A percentile compares a stretch with the other conserved stretches of the same genome.
Evolutionary conservation across 2,113 vertebrate genomes (phyloP).

Genomic region (Muntiacus reevesi): DNA sequence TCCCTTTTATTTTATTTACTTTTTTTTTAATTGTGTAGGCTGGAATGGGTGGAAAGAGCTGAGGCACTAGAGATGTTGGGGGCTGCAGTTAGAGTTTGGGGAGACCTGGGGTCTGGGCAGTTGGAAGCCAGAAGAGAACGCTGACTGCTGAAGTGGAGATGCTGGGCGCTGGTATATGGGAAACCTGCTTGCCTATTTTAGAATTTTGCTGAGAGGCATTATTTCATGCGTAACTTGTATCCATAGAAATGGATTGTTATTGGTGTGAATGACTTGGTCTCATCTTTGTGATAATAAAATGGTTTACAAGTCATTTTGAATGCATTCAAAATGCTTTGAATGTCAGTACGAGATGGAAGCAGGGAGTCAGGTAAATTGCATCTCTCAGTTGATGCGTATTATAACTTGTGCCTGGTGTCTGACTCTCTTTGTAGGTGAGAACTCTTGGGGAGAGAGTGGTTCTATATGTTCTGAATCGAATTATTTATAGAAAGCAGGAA

Average conservation of each 20-base stretch:
- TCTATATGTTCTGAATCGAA: slow-evolving; percentile 92
- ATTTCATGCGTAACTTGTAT: background rate
- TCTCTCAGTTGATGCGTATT: background rate
- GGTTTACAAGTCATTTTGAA: background rate
- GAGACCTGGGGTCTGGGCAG: background rate
- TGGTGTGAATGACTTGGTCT: background rate
- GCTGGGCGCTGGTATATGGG: background rate
- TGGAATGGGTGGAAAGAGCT: background rate
- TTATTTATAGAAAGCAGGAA: slow-evolving; percentile 92
- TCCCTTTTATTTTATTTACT: background rate
- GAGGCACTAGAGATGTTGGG: background rate
- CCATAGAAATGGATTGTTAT: background rate
- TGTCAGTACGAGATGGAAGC: background rate
- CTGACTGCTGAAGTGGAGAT: background rate
- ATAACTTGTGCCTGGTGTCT: slow-evolving; percentile 67
- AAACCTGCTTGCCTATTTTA: background rate
- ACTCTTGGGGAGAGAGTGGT: slow-evolving; percentile 90
- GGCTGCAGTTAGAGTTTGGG: background rate
- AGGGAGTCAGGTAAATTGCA: background rate
- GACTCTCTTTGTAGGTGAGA: slow-evolving; percentile 82
- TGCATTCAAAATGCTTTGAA: background rate
- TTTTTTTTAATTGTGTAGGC: background rate
- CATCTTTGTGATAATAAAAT: slow-evolving; percentile 6
- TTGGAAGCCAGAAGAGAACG: background rate
- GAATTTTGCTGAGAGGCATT: slow-evolving; percentile 1